phyloP scores from a whole-genome alignment of 2,113 vertebrate genomes.

The Thunnus maccoyii region DNA sequence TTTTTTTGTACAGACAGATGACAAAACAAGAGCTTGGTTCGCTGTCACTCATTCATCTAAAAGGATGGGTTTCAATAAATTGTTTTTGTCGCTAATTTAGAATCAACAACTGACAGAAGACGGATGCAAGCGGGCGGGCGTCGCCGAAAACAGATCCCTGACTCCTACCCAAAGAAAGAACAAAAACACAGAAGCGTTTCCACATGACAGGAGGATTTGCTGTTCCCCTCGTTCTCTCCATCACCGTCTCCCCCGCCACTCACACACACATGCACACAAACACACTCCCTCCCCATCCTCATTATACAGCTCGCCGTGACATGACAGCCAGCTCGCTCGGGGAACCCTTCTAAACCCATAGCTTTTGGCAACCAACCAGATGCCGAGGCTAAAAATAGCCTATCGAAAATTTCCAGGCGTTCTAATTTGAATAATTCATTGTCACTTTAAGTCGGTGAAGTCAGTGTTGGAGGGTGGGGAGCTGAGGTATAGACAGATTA shows the following conservation, averaged over 20 bases:
- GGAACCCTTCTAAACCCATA: constrained; percentile 68
- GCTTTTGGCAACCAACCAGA: constrained; percentile 72
- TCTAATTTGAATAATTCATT: constrained; percentile 78
- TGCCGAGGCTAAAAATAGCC: constrained; percentile 73
- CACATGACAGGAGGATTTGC: constrained; percentile 51
- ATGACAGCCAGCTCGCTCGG: constrained; percentile 70
- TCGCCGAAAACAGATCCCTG: not conserved
- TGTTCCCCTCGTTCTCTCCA: constrained; percentile 26
- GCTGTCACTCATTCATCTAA: constrained; percentile 42
- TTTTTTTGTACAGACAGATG: constrained; percentile 23
- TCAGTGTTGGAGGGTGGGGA: not conserved
- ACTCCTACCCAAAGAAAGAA: constrained; percentile 15
- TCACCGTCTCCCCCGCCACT: constrained; percentile 27
- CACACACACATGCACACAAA: constrained; percentile 39
- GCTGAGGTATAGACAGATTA: constrained; percentile 21
- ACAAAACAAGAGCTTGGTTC: constrained; percentile 25
- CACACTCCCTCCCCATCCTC: constrained; percentile 42
- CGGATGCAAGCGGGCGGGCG: constrained; percentile 12
- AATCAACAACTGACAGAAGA: constrained; percentile 28
- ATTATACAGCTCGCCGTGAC: constrained; percentile 62
- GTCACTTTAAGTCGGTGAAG: constrained; percentile 61
- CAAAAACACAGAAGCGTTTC: constrained; percentile 28
- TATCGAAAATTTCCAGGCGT: constrained; percentile 69
- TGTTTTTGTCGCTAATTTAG: constrained; percentile 25
- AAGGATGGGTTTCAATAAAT: constrained; percentile 47